phyloP scores from a whole-genome alignment of 2,113 vertebrate genomes.

The Gracilinanus agilis region DNA sequence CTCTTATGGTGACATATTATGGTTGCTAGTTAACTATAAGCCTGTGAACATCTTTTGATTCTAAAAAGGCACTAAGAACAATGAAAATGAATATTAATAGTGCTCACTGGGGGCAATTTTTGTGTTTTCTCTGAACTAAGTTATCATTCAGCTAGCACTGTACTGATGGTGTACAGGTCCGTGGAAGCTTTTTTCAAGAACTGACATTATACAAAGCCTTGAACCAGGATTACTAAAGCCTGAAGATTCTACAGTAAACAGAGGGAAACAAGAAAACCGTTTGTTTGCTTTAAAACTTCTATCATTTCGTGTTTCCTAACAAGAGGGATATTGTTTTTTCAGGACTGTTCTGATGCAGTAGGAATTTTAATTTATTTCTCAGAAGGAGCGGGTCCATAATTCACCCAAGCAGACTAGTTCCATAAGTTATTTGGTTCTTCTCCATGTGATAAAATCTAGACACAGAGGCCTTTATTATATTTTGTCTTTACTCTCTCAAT shows the following conservation, averaged over 20 bases:
- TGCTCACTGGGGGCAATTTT: constrained; percentile 15
- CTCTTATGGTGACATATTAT: not conserved
- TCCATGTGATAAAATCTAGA: constrained; percentile 75
- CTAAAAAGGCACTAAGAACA: not conserved
- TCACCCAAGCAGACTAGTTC: constrained; percentile 69
- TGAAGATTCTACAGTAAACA: constrained; percentile 74
- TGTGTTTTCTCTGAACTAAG: constrained; percentile 42
- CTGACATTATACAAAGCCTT: constrained; percentile 67
- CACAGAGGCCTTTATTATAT: constrained; percentile 53
- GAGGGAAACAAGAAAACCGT: constrained; percentile 50
- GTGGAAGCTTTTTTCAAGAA: constrained; percentile 51
- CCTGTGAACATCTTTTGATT: not conserved
- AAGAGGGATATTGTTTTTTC: constrained; percentile 72
- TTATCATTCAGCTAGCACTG: constrained; percentile 31
- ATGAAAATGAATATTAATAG: constrained; percentile 46
- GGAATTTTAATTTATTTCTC: constrained; percentile 80
- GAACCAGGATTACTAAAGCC: constrained; percentile 64
- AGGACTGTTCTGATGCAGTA: constrained; percentile 70
- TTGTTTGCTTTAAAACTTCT: constrained; percentile 76
- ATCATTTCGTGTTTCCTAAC: constrained; percentile 74
- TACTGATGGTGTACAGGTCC: constrained; percentile 16
- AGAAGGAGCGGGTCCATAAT: constrained; percentile 75
- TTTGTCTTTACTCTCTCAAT: constrained; percentile 68
- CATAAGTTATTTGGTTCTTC: constrained; percentile 76
- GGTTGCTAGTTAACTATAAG: not conserved